Conservation (phyloP, 2,888 invertebrate genomes). For the Caenorhabditis sp. region DNA sequence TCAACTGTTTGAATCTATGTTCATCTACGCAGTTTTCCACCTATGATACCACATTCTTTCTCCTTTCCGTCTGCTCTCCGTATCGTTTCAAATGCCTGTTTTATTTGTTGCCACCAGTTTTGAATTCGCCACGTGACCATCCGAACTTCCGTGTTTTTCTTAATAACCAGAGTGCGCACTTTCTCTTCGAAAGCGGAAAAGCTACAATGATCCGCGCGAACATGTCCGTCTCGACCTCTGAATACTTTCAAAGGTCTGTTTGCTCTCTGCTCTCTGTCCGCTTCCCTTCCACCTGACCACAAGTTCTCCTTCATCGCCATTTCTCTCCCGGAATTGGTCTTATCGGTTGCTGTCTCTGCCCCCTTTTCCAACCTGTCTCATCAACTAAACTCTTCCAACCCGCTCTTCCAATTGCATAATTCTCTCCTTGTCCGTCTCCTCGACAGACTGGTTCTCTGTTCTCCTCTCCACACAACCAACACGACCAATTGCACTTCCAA, state of each 20-base stretch:
- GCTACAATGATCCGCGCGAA: constrained; percentile 7
- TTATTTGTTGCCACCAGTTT: background rate
- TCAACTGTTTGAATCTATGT: background rate
- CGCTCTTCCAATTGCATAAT: constrained; percentile 1
- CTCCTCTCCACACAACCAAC: constrained; percentile 2
- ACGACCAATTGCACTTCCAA: constrained; percentile 23
- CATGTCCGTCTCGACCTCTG: constrained; percentile 23
- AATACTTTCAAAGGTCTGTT: constrained; percentile 33
- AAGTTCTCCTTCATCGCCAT: background rate
- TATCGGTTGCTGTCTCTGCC: constrained; percentile 13
- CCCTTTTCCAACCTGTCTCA: background rate
- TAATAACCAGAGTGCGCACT: too few relatives aligned
- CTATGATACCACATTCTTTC: background rate
- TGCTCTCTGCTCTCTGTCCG: constrained; percentile 21
- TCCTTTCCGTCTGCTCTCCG: background rate
- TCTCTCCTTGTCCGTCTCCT: constrained; percentile 2
- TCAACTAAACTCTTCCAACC: background rate
- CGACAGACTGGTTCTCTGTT: constrained; percentile 26
- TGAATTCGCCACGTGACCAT: background rate
- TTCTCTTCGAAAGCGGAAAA: too few relatives aligned
- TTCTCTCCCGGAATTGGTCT: constrained; percentile 4
- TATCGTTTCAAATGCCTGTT: background rate
- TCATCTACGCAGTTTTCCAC: background rate
- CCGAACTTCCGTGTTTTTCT: constrained; percentile 10
- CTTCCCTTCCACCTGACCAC: background rate